Evolutionary conservation across 2,888 invertebrate species (phyloP).

Genomic region (Himalopsyche kuldschensis): DNA sequence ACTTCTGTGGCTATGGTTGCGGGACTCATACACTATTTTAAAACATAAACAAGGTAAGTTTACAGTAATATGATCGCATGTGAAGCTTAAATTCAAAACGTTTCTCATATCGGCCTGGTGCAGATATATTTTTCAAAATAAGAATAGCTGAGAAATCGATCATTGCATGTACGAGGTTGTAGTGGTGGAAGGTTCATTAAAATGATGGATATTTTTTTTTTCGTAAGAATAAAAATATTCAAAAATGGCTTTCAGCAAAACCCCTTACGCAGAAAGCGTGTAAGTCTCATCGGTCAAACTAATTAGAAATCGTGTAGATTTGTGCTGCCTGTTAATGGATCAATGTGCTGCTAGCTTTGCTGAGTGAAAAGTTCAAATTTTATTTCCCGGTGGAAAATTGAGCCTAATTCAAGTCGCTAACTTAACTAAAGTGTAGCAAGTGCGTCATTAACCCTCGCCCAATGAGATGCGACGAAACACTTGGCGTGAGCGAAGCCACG

Average conservation of each 20-base stretch:
- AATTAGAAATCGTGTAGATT: background rate
- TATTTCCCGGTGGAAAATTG: slow-evolving; percentile 15
- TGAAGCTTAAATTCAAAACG: too few species aligned
- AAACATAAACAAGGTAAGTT: too few species aligned
- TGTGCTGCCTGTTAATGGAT: slow-evolving; percentile 11
- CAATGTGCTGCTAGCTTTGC: background rate
- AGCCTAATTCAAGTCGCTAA: slow-evolving; percentile 15
- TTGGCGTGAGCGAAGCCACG: background rate
- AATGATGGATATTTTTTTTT: too few species aligned
- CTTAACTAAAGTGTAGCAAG: background rate
- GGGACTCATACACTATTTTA: too few species aligned
- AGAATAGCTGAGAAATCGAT: too few species aligned
- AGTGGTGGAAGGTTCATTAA: too few species aligned
- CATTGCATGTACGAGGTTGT: too few species aligned
- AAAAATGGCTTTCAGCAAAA: background rate
- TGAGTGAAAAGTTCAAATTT: slow-evolving; percentile 22
- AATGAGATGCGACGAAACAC: background rate
- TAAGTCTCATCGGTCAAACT: background rate
- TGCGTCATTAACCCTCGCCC: slow-evolving; percentile 12
- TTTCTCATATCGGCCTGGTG: too few species aligned
- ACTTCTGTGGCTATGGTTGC: too few species aligned
- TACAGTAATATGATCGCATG: too few species aligned
- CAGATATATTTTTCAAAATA: too few species aligned
- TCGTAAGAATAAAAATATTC: background rate
- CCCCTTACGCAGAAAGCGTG: background rate